Percentiles rank a stretch among this genome's conserved stretches.
Evolutionary conservation across 2,113 vertebrate genomes (phyloP).

Genomic region (Xenopus borealis): DNA sequence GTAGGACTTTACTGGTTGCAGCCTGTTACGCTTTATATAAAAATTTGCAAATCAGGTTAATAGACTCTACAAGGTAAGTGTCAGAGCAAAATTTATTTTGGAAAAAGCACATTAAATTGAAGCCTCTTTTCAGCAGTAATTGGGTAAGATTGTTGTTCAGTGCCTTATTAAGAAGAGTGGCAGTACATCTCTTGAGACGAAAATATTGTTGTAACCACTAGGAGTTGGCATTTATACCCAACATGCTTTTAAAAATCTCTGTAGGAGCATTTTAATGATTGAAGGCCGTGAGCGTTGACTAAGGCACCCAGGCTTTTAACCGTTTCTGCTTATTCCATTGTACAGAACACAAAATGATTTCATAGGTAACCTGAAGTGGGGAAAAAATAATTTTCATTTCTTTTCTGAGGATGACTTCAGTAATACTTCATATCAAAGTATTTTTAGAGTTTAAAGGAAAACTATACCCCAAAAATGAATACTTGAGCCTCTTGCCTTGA

Average conservation of each 20-base stretch:
- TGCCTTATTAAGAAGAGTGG: constrained; percentile 26
- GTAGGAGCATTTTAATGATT: constrained; percentile 18
- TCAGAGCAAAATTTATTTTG: constrained; percentile 18
- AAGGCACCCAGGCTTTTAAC: not conserved
- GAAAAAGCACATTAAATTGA: constrained; percentile 1
- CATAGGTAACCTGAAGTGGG: too few relatives aligned
- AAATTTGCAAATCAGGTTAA: constrained; percentile 17
- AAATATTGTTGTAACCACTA: constrained; percentile 28
- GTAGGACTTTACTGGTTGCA: not conserved
- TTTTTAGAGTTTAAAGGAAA: too few relatives aligned
- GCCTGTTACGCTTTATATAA: constrained; percentile 13
- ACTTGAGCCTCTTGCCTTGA: too few relatives aligned
- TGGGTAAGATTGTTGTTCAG: constrained; percentile 24
- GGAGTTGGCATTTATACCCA: constrained; percentile 26
- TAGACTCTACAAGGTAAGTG: constrained; percentile 22
- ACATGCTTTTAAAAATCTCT: constrained; percentile 10
- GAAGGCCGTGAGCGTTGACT: not conserved
- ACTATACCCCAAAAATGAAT: too few relatives aligned
- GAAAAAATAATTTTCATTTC: too few relatives aligned
- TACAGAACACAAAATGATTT: too few relatives aligned
- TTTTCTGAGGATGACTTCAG: too few relatives aligned
- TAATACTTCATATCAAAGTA: too few relatives aligned
- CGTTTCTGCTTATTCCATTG: not conserved
- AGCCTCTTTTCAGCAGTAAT: constrained; percentile 11
- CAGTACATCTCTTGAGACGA: not conserved